Conservation (phyloP, 2,797 vertebrate species). For the Pogoniulus pusillus region DNA sequence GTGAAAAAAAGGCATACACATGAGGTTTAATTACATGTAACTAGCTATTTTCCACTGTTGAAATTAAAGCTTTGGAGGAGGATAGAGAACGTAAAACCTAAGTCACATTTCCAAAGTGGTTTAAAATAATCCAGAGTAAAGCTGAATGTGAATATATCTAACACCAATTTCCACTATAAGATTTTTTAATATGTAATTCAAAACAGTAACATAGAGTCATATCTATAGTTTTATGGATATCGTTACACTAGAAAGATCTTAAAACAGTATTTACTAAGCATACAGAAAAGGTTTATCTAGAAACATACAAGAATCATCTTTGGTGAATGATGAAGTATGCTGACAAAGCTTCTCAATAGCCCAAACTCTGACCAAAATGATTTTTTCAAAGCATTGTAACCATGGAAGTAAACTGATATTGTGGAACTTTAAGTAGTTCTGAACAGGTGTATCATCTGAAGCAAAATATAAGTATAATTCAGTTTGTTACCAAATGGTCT, state of each 20-base stretch:
- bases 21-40: background rate
- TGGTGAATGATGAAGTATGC: background rate
- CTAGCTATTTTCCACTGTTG: background rate
- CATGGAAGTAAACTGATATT: background rate
- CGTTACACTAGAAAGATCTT: background rate
- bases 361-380: background rate
- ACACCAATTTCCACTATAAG: background rate
- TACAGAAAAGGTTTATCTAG: background rate
- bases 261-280: background rate
- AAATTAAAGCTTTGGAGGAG: background rate
- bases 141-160: background rate
- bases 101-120: background rate
- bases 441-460: background rate
- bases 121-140: background rate
- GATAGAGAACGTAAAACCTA: background rate
- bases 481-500: background rate
- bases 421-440: background rate
- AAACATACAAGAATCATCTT: background rate
- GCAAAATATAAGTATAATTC: accelerated
- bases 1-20: background rate
- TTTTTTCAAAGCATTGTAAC: background rate
- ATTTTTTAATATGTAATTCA: background rate
- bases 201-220: background rate
- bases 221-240: background rate
- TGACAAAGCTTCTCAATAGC: background rate